A percentile compares a stretch with the other conserved stretches of the same genome.
Evolutionary conservation across 2,888 invertebrate species (phyloP).

Genomic region (Brenthis ino): DNA sequence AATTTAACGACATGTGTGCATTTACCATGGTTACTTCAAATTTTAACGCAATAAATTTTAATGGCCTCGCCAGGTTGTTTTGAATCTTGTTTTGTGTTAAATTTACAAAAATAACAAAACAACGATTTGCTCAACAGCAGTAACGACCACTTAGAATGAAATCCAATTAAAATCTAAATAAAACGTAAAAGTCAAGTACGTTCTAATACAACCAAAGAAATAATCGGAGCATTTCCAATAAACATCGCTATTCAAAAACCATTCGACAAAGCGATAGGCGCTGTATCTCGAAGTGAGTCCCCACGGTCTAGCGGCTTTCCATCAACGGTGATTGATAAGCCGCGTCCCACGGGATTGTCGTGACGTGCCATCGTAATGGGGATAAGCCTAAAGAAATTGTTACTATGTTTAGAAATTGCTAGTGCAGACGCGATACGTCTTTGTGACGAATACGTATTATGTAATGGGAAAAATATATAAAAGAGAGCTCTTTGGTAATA

Average conservation of each 20-base stretch:
- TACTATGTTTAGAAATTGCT: slow-evolving; percentile 17
- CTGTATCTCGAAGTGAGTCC: slow-evolving; percentile 42
- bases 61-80: neutral
- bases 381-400: slow-evolving; percentile 38
- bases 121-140: neutral
- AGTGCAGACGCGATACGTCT: neutral
- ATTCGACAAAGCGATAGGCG: slow-evolving; percentile 34
- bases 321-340: slow-evolving; percentile 71
- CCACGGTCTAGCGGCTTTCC: slow-evolving; percentile 59
- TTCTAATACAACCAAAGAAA: slow-evolving; percentile 19
- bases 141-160: slow-evolving; percentile 12
- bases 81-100: neutral
- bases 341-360: slow-evolving; percentile 53
- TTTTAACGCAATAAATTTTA: too few species aligned
- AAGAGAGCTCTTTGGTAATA: neutral
- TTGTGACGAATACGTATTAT: neutral
- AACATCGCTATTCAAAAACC: slow-evolving; percentile 29
- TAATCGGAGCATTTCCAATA: slow-evolving; percentile 27
- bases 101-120: slow-evolving; percentile 4
- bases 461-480: neutral
- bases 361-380: slow-evolving; percentile 39
- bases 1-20: too few species aligned
- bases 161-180: slow-evolving; percentile 24
- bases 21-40: too few species aligned
- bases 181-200: slow-evolving; percentile 12